phyloP scores from a whole-genome alignment of 2,797 vertebrate species.

The Sparus aurata region DNA sequence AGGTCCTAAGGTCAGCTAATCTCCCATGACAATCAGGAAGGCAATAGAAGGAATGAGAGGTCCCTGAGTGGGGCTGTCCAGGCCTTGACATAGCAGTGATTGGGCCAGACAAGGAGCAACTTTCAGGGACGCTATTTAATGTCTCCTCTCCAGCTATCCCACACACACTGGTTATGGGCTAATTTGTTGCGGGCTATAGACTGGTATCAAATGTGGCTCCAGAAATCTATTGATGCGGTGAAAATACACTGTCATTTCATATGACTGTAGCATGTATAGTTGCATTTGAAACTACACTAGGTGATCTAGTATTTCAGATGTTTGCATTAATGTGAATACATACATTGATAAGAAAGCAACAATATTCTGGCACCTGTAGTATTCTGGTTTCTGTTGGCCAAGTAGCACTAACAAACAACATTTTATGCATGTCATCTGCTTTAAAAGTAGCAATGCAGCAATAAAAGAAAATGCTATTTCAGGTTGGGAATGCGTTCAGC shows the following conservation, averaged over 20 bases:
- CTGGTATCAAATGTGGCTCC: slow-evolving; percentile 6
- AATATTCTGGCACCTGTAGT: slow-evolving; percentile 3
- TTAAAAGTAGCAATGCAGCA: slow-evolving; percentile 11
- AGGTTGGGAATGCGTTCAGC: slow-evolving; percentile 9
- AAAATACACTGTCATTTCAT: background rate
- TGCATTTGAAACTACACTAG: background rate
- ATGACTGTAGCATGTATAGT: background rate
- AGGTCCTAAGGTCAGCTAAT: slow-evolving; percentile 73
- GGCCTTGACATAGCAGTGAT: slow-evolving; percentile 58
- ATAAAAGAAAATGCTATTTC: background rate
- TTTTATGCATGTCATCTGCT: background rate
- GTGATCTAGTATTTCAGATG: background rate
- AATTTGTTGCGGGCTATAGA: background rate
- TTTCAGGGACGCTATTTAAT: slow-evolving; percentile 43
- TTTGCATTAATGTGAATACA: background rate
- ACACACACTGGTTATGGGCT: background rate
- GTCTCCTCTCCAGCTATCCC: background rate
- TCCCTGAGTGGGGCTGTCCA: slow-evolving; percentile 48
- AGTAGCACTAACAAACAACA: slow-evolving; percentile 2
- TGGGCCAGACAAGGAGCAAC: slow-evolving; percentile 27
- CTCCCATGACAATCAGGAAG: slow-evolving; percentile 74
- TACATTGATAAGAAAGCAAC: slow-evolving; percentile 1
- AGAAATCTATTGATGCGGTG: slow-evolving; percentile 1
- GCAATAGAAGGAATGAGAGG: slow-evolving; percentile 57
- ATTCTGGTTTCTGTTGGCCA: slow-evolving; percentile 3